These are phyloP conservation scores for Eupeodes latifasciatus DNA, from an alignment of 2,888 invertebrate genomes.

Conservation along the genomic window DNA sequence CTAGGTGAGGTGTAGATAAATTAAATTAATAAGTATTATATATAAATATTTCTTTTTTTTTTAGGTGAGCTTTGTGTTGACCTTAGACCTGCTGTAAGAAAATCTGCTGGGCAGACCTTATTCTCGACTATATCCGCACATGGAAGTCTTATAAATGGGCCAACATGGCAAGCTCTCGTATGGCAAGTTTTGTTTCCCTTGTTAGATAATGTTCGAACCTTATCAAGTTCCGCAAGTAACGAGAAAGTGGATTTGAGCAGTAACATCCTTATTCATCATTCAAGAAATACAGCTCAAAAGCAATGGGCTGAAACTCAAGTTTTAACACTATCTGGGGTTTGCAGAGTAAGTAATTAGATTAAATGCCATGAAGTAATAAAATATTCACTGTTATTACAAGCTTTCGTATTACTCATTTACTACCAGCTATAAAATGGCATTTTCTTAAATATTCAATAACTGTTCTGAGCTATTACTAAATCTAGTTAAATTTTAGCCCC, in stretches of 20 bases:
- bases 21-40: background rate
- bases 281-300: conserved; percentile 98
- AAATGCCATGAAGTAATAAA: background rate
- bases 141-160: conserved; percentile 92
- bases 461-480: too few relatives aligned
- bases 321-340: conserved; percentile 94
- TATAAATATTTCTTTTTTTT: conserved; percentile 14
- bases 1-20: conserved; percentile 85
- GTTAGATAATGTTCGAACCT: conserved; percentile 93
- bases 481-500: too few relatives aligned
- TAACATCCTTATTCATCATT: conserved; percentile 98
- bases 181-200: conserved; percentile 98
- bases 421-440: too few relatives aligned
- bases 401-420: too few relatives aligned
- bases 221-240: conserved; percentile 88
- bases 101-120: conserved; percentile 98
- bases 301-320: conserved; percentile 99
- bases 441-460: too few relatives aligned
- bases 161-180: conserved; percentile 97
- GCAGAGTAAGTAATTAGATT: conserved; percentile 87
- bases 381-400: too few relatives aligned
- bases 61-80: conserved; percentile 96
- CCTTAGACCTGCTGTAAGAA: conserved; percentile 96
- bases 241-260: conserved; percentile 93
- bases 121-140: conserved; percentile 99